Percentiles rank a stretch among this genome's conserved stretches.
These are phyloP conservation scores for Drosophila silvestris DNA, from an alignment of 2,888 invertebrate species.

Conservation along the genomic window DNA sequence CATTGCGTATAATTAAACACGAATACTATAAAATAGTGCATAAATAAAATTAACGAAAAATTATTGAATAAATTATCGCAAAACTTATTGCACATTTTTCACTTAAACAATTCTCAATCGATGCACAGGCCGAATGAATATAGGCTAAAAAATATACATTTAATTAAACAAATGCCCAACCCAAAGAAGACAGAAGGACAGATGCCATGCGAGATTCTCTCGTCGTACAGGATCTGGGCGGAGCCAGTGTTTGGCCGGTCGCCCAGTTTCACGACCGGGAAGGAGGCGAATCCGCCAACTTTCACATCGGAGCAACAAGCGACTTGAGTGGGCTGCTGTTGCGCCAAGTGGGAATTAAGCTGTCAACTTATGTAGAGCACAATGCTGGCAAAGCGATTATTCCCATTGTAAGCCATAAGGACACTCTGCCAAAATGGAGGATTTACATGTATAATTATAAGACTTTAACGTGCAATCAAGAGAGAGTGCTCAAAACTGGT, in stretches of 20 bases:
- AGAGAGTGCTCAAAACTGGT: too few species aligned
- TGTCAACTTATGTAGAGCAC: constrained; percentile 49
- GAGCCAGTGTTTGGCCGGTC: constrained; percentile 28
- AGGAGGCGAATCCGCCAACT: constrained; percentile 41
- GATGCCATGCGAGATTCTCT: constrained; percentile 35
- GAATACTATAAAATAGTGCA: constrained; percentile 83
- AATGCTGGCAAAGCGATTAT: constrained; percentile 43
- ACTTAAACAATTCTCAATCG: not conserved
- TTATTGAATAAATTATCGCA: constrained; percentile 80
- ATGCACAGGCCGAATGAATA: not conserved
- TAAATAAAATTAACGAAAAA: constrained; percentile 76
- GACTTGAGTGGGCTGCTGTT: not conserved
- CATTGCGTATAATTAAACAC: constrained; percentile 72
- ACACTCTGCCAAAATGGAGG: not conserved
- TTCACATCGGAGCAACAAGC: constrained; percentile 21
- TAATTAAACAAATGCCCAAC: constrained; percentile 18
- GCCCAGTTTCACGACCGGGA: constrained; percentile 38
- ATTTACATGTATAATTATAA: constrained; percentile 1
- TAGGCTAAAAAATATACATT: not conserved
- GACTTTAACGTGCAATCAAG: not conserved
- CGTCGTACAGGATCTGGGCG: constrained; percentile 49
- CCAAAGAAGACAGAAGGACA: constrained; percentile 44
- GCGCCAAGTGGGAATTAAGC: constrained; percentile 14
- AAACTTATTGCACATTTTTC: constrained; percentile 30
- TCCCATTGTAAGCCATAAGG: not conserved